Evolutionary conservation across 2,888 invertebrate species (phyloP), one percentile per base, ranked within the genome.

Genomic region (Luffia ferchaultella): DNA sequence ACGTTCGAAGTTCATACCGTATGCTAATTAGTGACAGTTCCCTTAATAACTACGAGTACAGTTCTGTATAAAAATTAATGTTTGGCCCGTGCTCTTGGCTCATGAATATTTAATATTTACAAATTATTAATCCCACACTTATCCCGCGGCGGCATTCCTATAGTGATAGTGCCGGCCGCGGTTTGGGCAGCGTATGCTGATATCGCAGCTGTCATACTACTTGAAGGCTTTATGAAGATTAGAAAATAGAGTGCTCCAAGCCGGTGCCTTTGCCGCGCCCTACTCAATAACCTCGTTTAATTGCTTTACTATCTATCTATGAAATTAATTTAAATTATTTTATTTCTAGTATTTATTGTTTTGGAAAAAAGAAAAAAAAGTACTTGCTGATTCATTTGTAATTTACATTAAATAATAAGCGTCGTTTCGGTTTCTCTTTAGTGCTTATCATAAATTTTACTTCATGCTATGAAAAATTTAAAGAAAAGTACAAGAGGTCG

Each of bases 61-160:
- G 67, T 67, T 2, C 20, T 16, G 20, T 64, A 67, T 69, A 73
- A 70, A n/a, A n/a, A n/a, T n/a, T n/a, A n/a, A 71, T 70, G 70
- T 70, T 75, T 79, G 79, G 76, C 78, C 76, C 76, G 72, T 73
- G 74, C 71, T 71, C 70, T 64, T 60, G 60, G 54, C 76, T 82
- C 79, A 80, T 82, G 80, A 80, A 82, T 80, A 82, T 80, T 73
- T 78, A 80, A 79, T 80, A 79, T 80, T 79, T 75, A 80, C 78
- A 80, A 78, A 77, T 80, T 82, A 79, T 80, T 77, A 78, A 78
- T 79, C 77, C 79, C 74, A 76, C 75, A 76, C 73, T 74, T 74
- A 74, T 74, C 70, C 70, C 61, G 62, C 60, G 58, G 60, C 57
- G 16, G 45, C 45, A n/a, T 42, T 18, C 16, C n/a, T n/a, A n/a